Percentiles rank a stretch among this genome's conserved stretches.
These are phyloP conservation scores for Leptinotarsa juncta DNA, from an alignment of 2,888 invertebrate genomes.

Conservation along the genomic window DNA sequence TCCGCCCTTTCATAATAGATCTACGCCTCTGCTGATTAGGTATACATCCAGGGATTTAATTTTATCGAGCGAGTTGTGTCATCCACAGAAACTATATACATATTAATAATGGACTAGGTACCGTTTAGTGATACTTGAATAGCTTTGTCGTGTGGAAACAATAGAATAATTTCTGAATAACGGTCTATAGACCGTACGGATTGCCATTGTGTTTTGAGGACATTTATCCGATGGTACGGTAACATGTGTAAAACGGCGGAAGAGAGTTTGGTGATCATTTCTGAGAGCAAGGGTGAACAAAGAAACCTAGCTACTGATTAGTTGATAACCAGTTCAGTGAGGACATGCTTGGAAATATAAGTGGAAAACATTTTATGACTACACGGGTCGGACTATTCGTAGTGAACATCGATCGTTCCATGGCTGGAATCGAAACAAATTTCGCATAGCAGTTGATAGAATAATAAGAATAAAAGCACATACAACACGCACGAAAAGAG, in stretches of 20 bases:
- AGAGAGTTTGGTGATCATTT: not conserved
- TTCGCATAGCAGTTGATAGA: no score
- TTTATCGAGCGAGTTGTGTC: conserved; percentile 37
- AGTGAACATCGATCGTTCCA: no score
- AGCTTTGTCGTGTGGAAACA: conserved; percentile 34
- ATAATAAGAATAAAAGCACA: no score
- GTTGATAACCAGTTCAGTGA: no score
- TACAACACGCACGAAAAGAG: no score
- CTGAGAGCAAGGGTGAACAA: not conserved
- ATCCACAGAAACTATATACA: conserved; percentile 42
- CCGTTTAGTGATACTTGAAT: conserved; percentile 39
- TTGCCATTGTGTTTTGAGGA: conserved; percentile 15
- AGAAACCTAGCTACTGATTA: not conserved
- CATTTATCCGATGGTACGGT: not conserved
- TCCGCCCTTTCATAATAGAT: conserved; percentile 1
- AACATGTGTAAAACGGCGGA: not conserved
- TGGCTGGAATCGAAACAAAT: no score
- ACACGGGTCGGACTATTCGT: no score
- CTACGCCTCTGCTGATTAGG: conserved; percentile 26
- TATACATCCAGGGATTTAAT: conserved; percentile 31
- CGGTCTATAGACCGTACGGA: conserved; percentile 31
- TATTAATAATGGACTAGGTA: conserved; percentile 32
- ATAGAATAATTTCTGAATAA: conserved; percentile 38
- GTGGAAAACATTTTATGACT: no score
- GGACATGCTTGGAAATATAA: no score